A percentile compares a stretch with the other conserved stretches of the same genome.
Evolutionary conservation across 2,113 vertebrate genomes (phyloP).

Genomic region (Hippoglossus stenolepis): DNA sequence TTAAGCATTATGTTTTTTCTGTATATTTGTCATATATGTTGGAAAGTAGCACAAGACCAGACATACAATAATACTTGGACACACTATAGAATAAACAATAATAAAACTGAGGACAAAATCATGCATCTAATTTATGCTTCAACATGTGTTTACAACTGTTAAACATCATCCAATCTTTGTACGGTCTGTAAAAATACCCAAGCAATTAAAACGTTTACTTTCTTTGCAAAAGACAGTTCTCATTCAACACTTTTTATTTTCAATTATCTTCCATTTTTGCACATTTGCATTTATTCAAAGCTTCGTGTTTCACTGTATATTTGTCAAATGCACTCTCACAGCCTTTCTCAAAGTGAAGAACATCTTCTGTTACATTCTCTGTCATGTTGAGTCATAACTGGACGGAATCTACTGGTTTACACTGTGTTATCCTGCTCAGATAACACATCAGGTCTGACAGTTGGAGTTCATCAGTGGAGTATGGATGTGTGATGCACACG

Average conservation of each 20-base stretch:
- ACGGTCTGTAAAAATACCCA: too few species aligned
- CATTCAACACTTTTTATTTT: too few species aligned
- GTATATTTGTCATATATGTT: too few species aligned
- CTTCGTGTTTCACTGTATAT: background rate
- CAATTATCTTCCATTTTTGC: too few species aligned
- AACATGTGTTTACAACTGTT: background rate
- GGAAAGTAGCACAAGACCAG: too few species aligned
- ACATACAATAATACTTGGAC: too few species aligned
- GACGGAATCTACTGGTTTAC: background rate
- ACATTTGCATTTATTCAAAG: too few species aligned
- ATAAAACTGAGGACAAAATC: background rate
- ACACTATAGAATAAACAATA: too few species aligned
- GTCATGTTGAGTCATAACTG: background rate
- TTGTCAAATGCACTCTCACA: background rate
- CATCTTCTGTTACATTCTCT: background rate
- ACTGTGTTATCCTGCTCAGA: slow-evolving; percentile 30
- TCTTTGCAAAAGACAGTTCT: background rate
- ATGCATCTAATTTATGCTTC: background rate
- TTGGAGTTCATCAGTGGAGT: slow-evolving; percentile 35
- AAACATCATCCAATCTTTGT: too few species aligned
- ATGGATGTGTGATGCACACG: slow-evolving; percentile 54
- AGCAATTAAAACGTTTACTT: background rate
- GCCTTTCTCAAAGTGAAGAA: background rate
- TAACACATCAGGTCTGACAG: slow-evolving; percentile 16
- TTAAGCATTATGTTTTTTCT: too few species aligned